phyloP scores from a whole-genome alignment of 2,888 invertebrate species.

The Patella ulyssiponensis region DNA sequence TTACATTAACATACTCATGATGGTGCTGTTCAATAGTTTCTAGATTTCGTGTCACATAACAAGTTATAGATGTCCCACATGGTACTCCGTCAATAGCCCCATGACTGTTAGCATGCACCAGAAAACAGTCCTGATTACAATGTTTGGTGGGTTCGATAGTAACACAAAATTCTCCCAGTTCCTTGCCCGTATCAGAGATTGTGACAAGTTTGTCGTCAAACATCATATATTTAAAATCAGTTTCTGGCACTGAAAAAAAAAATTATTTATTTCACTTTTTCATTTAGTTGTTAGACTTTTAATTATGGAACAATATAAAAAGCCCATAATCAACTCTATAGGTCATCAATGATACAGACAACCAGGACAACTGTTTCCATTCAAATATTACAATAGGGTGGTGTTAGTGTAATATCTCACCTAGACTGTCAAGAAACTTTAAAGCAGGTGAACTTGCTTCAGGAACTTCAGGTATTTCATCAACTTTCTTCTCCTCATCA shows the following conservation, averaged over 20 bases:
- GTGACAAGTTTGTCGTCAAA: conserved; percentile 70
- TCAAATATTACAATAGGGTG: background rate
- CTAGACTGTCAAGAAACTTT: conserved; percentile 56
- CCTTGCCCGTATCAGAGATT: conserved; percentile 69
- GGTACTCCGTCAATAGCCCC: conserved; percentile 71
- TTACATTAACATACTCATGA: conserved; percentile 72
- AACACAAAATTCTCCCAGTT: conserved; percentile 70
- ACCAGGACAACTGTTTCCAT: too few species aligned
- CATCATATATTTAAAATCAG: conserved; percentile 66
- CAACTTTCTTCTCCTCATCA: conserved; percentile 6
- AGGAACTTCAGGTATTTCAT: conserved; percentile 43
- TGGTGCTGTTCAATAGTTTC: conserved; percentile 72
- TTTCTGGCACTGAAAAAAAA: conserved; percentile 55
- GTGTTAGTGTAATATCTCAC: conserved; percentile 34
- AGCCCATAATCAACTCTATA: background rate
- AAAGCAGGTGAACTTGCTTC: conserved; percentile 52
- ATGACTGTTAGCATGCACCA: conserved; percentile 72
- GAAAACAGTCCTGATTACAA: conserved; percentile 65
- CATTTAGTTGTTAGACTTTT: background rate
- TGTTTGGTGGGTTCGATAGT: conserved; percentile 60
- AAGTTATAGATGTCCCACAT: conserved; percentile 71
- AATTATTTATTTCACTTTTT: background rate
- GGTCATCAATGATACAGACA: too few species aligned
- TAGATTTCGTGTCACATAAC: conserved; percentile 66
- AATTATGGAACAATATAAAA: conserved; percentile 1